Evolutionary conservation across 1,140 invertebrate species (phyloP), one percentile per base, ranked within the genome.

Genomic region (Calliopsis andreniformis): DNA sequence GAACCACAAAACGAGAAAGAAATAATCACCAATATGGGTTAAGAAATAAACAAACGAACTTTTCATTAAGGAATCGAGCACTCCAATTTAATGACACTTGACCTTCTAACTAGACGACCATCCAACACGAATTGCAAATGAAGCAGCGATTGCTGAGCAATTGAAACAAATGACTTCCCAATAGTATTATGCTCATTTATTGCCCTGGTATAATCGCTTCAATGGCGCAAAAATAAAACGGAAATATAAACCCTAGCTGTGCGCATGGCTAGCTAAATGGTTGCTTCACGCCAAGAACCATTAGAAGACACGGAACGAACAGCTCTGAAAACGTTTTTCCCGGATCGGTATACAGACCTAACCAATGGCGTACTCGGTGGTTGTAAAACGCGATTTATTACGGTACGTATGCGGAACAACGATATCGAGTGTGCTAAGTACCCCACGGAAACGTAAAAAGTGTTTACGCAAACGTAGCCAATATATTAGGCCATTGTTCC

Each of bases 401-500:
- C 28, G 58, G 25, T 16, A 42, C 18, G 45, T 72, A 61, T 45
- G 39, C 30, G 20, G 8, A n/a, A 16, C 45, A 3, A 53, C 49
- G 62, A 68, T 78, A 82, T 53, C 69, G 58, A 23, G 63, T 43
- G 56, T 73, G 51, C 53, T 66, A 67, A 83, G 81, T 79, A 73
- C 32, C 30, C 51, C 0, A 47, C 49, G 32, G 67, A 69, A 73
- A 83, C 32, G 66, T 18, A 56, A 59, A 82, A 82, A 82, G 58
- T 68, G 66, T 73, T 51, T 55, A 59, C 35, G 42, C 43, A 56
- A 81, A 77, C 53, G 47, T 28, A 43, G 53, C 55, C 63, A 82
- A 83, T 83, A 69, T 78, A 83, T 83, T 78, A 63, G 80, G 28
- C 81, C 39, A 82, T 82, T 82, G 80, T 82, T 82, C 47, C 70